These are phyloP conservation scores for Macrotus californicus DNA, from an alignment of 2,113 vertebrate species.

Conservation along the genomic window DNA sequence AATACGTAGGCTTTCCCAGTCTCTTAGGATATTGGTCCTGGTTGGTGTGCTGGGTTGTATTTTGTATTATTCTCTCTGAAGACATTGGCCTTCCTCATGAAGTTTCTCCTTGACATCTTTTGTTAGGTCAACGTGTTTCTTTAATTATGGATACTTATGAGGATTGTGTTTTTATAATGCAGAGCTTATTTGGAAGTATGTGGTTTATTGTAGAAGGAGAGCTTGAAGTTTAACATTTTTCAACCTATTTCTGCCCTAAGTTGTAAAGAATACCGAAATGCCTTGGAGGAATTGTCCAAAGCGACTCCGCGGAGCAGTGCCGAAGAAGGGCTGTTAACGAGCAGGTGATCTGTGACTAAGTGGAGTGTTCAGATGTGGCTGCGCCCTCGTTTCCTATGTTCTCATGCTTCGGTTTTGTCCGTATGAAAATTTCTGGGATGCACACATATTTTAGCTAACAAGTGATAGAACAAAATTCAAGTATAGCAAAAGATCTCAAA, in stretches of 20 bases:
- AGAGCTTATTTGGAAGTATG: slow-evolving; percentile 25
- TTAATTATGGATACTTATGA: not conserved
- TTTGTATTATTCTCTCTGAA: not conserved
- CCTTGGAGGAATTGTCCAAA: slow-evolving; percentile 94
- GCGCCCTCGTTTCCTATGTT: not conserved
- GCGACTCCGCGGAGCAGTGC: slow-evolving; percentile 76
- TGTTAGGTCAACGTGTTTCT: slow-evolving; percentile 14
- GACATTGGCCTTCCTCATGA: not conserved
- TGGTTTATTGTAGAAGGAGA: slow-evolving; percentile 31
- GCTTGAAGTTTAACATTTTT: slow-evolving; percentile 37
- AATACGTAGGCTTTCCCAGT: not conserved
- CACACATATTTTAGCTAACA: not conserved
- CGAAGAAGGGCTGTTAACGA: slow-evolving; percentile 83
- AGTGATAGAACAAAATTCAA: not conserved
- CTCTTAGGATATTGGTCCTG: not conserved
- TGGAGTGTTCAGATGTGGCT: not conserved
- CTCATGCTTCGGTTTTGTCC: not conserved
- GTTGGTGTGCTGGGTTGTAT: not conserved
- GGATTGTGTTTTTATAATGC: slow-evolving; percentile 8
- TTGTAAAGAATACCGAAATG: slow-evolving; percentile 97
- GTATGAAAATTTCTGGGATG: not conserved
- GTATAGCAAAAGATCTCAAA: not conserved
- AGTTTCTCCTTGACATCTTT: slow-evolving; percentile 13
- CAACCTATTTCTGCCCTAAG: slow-evolving; percentile 74
- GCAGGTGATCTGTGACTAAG: slow-evolving; percentile 77